Base-by-base conservation (phyloP, 2,888 invertebrate species). In the Trichacis sp. region DNA sequence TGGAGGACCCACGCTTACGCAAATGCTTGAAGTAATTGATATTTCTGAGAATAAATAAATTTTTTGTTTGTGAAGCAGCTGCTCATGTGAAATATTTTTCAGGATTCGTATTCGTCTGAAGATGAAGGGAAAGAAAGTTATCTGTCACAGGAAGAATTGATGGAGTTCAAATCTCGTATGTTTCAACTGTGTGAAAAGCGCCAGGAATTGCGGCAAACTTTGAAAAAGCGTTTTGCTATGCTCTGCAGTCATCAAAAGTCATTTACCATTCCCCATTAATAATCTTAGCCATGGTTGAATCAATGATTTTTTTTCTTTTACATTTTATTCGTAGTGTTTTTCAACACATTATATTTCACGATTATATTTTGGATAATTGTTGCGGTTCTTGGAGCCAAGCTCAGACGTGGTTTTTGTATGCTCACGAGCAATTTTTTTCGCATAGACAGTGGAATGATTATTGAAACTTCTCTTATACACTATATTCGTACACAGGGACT, bases 131-230 rank as follows among this genome's bases (percentile, higher is more conserved):
- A 86, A 61, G 83, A 85, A 70, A 89, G 92, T 86, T 91, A 91
- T 87, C 95, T 96, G 87, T 94, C 95, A 71, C 90, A 92, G 75
- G 95, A 95, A 85, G 96, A 95, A 84, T 92, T 96, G 71, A 88
- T 91, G 85, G 93, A 93, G 85, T 96, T 95, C 85, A 92, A 93
- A 86, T 92, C 92, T 72, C 92, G 92, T 80, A 88, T 88, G 82
- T 89, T 90, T 81, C 91, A 92, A 83, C 90, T 94, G 76, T 89
- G 90, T 65, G 91, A 93, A 79, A 90, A 93, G 85, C 90, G 96
- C 72, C 90, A 92, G 78, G 91, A 94, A 85, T 86, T 96, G 76
- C 88, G 96, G 55, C 91, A 94, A 84, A 93, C 90, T 59, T 86
- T 96, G 64, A 91, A 92, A 79, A 90, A 92, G 82, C 92, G 93